Evolutionary conservation across 2,113 vertebrate species (phyloP).

Genomic region (Triplophysa siluroides): DNA sequence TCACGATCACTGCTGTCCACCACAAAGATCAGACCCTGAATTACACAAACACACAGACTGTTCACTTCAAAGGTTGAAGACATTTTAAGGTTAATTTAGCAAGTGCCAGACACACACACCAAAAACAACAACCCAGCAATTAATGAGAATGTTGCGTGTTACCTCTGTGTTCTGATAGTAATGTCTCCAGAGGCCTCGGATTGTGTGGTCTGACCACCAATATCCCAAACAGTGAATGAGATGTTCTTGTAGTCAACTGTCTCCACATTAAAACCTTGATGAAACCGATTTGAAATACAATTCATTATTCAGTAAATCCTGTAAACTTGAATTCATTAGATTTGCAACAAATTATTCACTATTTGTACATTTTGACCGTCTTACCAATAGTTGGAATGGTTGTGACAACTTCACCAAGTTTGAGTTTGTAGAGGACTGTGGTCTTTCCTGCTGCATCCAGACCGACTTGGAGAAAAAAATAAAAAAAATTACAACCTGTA

Average conservation of each 20-base stretch:
- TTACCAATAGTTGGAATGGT: slow-evolving; percentile 86
- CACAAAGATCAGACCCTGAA: slow-evolving; percentile 93
- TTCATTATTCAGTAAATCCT: no score
- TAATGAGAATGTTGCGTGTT: slow-evolving; percentile 19
- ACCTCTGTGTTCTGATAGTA: slow-evolving; percentile 92
- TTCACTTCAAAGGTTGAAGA: background rate
- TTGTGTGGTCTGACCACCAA: slow-evolving; percentile 89
- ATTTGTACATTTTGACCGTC: background rate
- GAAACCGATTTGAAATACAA: background rate
- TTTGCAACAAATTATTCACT: no score
- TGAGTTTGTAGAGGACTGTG: slow-evolving; percentile 88
- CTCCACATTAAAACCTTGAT: slow-evolving; percentile 89
- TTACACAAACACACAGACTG: background rate
- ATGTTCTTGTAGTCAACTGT: slow-evolving; percentile 92
- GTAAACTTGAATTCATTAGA: background rate
- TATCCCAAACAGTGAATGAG: slow-evolving; percentile 91
- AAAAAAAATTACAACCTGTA: no score
- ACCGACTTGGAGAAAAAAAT: slow-evolving; percentile 73
- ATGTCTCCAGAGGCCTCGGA: slow-evolving; percentile 88
- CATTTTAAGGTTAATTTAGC: background rate
- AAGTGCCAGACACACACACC: background rate
- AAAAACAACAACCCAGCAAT: background rate
- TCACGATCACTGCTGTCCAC: slow-evolving; percentile 89
- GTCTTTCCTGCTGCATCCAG: slow-evolving; percentile 91
- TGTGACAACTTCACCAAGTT: slow-evolving; percentile 88